Evolutionary conservation across 2,113 vertebrate genomes (phyloP).

Genomic region (Cryptotis parvus): DNA sequence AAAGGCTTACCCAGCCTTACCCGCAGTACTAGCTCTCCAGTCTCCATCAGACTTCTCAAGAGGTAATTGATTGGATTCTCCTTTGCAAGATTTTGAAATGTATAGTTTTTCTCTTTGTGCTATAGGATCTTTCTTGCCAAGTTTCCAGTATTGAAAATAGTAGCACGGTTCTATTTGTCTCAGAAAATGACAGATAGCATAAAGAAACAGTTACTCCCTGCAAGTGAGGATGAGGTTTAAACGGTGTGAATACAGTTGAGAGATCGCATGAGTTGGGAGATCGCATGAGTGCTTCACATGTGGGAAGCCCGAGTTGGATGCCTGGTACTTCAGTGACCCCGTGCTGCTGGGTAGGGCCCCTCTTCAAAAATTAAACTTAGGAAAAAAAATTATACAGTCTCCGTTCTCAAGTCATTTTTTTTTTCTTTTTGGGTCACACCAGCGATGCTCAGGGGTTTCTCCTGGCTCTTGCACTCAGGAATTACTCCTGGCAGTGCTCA

Average conservation of each 20-base stretch:
- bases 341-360: too few species aligned
- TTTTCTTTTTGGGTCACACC: too few species aligned
- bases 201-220: neutral
- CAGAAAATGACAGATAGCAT: neutral
- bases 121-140: neutral
- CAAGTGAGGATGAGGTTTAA: slow-evolving; percentile 23
- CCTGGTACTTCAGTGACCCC: too few species aligned
- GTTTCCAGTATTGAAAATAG: slow-evolving; percentile 22
- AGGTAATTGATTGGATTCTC: neutral
- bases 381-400: too few species aligned
- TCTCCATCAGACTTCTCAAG: neutral
- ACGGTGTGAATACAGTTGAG: neutral
- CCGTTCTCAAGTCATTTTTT: slow-evolving; percentile 2
- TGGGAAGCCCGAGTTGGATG: too few species aligned
- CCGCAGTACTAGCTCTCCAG: too few species aligned
- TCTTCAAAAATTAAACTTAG: too few species aligned
- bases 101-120: neutral
- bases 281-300: too few species aligned
- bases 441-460: too few species aligned
- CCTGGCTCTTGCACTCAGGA: too few species aligned
- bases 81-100: neutral
- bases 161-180: neutral
- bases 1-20: too few species aligned
- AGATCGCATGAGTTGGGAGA: neutral
- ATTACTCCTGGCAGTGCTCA: too few species aligned